These are phyloP conservation scores for Xestia ashworthii DNA, from an alignment of 2,888 invertebrate species.

Conservation along the genomic window DNA sequence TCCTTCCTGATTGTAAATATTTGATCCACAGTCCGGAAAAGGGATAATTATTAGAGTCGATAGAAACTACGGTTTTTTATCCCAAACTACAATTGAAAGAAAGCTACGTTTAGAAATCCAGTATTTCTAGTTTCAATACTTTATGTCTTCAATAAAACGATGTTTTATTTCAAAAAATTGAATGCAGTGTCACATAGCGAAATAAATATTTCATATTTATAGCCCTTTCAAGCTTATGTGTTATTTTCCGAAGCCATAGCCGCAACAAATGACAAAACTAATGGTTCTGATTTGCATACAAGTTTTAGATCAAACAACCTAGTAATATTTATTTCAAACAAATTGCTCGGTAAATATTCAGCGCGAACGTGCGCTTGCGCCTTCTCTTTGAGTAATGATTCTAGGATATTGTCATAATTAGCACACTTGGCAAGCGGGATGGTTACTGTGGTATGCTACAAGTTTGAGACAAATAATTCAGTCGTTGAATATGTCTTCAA, in stretches of 20 bases:
- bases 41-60: constrained; percentile 19
- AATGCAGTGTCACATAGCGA: constrained; percentile 62
- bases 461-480: constrained; percentile 43
- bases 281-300: constrained; percentile 59
- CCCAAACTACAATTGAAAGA: background rate
- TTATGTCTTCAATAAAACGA: constrained; percentile 51
- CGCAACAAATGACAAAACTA: constrained; percentile 26
- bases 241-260: constrained; percentile 26
- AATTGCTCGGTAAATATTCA: constrained; percentile 51
- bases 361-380: constrained; percentile 22
- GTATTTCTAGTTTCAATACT: constrained; percentile 4
- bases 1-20: constrained; percentile 66
- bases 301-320: constrained; percentile 52
- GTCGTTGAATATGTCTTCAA: constrained; percentile 10
- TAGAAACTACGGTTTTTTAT: constrained; percentile 3
- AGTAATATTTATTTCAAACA: constrained; percentile 45
- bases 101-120: constrained; percentile 28
- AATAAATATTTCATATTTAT: constrained; percentile 57
- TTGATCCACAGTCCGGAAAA: constrained; percentile 31
- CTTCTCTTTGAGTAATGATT: constrained; percentile 43
- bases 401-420: constrained; percentile 62
- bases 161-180: constrained; percentile 34
- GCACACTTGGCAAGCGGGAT: constrained; percentile 55
- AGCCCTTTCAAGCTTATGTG: constrained; percentile 23
- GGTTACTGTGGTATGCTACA: constrained; percentile 36